Evolutionary conservation across 2,113 vertebrate genomes (phyloP), one percentile per base, ranked within the genome.

Genomic region (Neoarius graeffei): DNA sequence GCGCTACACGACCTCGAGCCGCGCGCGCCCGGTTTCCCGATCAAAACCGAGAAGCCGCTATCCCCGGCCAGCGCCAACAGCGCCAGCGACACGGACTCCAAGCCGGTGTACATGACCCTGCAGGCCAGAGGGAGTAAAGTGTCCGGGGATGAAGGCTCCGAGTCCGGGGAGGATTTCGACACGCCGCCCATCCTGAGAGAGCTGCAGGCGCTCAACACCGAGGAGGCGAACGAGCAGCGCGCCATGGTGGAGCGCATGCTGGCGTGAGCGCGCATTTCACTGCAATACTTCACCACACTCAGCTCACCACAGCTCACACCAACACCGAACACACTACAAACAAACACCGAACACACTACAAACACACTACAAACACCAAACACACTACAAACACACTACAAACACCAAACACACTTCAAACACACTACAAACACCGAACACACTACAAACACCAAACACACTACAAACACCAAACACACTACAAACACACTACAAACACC

Each of bases 111-210:
- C 90, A 96, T 96, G 85, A 96, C 96, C 11, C 95, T 99, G 83
- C 97, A 98, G 93, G 85, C 94, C 92, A 97, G 97, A 91, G 95
- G 95, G 89, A 54, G 82, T 13, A 98, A 97, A 86, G 91, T 97
- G 86, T 99, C 98, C 85, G 98, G 97, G 7, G 98, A 99, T 93
- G 98, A 99, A 91, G 96, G 96, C 91, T 99, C 98, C 0, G 98
- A 99, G 91, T 97, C 98, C 95, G 98, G 98, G 60, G 98, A 99
- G 93, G 97, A 99, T 90, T 99, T 95, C 94, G 98, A 99, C 94
- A 98, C 98, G 4, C 98, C 98, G 92, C 97, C 95, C 88, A 99
- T 99, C 87, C 96, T 99, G 35, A 97, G 97, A 64, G 98, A 99
- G 89, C 95, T 99, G 56, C 97, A 99, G 94, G 96, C 97, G 30